Evolutionary conservation across 2,797 vertebrate species (phyloP).

Genomic region (Ctenosaura bakeri): DNA sequence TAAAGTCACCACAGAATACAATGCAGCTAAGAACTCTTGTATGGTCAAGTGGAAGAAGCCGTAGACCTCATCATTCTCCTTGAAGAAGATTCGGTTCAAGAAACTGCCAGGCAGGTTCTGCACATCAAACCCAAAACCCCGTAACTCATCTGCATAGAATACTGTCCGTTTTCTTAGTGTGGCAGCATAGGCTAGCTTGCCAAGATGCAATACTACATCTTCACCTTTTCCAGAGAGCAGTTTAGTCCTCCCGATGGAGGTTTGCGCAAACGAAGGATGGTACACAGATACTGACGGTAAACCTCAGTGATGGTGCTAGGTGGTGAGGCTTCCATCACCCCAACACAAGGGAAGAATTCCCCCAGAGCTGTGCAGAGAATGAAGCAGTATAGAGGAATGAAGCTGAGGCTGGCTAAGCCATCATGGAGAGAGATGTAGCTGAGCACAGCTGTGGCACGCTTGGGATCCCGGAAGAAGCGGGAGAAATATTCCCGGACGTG

Average conservation of each 20-base stretch:
- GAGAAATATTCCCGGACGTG: constrained; percentile 78
- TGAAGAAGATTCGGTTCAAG: constrained; percentile 75
- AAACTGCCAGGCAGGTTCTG: constrained; percentile 74
- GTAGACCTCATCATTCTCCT: constrained; percentile 75
- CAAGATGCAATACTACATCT: constrained; percentile 70
- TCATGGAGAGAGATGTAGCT: constrained; percentile 77
- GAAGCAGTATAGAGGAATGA: constrained; percentile 83
- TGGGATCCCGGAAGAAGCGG: constrained; percentile 75
- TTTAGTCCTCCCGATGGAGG: neutral
- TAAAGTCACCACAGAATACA: constrained; percentile 72
- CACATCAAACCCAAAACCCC: constrained; percentile 67
- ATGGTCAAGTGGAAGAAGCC: constrained; percentile 82
- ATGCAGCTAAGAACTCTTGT: constrained; percentile 80
- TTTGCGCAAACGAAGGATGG: constrained; percentile 60
- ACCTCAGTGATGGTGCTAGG: constrained; percentile 81
- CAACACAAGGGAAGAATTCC: constrained; percentile 72
- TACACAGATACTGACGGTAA: constrained; percentile 78
- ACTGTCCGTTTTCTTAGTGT: constrained; percentile 77
- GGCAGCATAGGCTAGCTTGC: constrained; percentile 77
- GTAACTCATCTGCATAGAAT: constrained; percentile 71
- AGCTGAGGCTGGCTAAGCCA: constrained; percentile 77
- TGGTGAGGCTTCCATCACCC: constrained; percentile 61
- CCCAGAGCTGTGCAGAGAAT: constrained; percentile 80
- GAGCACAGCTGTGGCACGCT: constrained; percentile 71
- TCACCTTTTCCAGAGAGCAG: constrained; percentile 46